Percentiles rank a stretch among this genome's conserved stretches.
These are phyloP conservation scores for Catalaphyllia jardinei DNA, from an alignment of 64 coral and sea anemone species.

Conservation along the genomic window DNA sequence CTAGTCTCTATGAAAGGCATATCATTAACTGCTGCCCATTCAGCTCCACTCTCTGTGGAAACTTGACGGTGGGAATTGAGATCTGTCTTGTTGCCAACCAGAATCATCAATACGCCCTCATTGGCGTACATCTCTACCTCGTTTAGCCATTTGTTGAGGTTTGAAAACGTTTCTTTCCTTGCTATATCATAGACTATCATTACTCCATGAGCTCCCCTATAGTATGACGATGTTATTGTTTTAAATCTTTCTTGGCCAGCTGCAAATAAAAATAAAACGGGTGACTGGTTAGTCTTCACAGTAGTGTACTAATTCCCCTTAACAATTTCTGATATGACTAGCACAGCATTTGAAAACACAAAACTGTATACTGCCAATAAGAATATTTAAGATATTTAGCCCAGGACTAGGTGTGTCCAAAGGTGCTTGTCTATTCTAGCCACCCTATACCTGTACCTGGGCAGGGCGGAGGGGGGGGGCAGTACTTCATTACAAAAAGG, in stretches of 20 bases:
- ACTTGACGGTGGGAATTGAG: slow-evolving; percentile 83
- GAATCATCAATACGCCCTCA: slow-evolving; percentile 82
- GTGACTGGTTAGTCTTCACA: not conserved
- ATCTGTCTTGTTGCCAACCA: slow-evolving; percentile 95
- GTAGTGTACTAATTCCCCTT: no score
- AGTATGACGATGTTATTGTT: slow-evolving; percentile 94
- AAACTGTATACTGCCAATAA: no score
- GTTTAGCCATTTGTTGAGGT: slow-evolving; percentile 93
- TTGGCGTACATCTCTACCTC: slow-evolving; percentile 91
- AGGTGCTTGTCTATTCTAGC: no score
- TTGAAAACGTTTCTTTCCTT: slow-evolving; percentile 86
- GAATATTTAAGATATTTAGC: no score
- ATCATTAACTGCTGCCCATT: slow-evolving; percentile 76
- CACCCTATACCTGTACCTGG: no score
- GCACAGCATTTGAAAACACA: no score
- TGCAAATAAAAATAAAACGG: slow-evolving; percentile 31
- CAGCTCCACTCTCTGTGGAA: slow-evolving; percentile 62
- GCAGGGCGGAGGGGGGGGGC: no score
- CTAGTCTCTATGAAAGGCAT: slow-evolving; percentile 97
- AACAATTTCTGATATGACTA: not conserved
- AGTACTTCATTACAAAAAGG: no score
- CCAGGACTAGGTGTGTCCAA: no score
- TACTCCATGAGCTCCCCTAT: slow-evolving; percentile 92
- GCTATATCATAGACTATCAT: slow-evolving; percentile 98
- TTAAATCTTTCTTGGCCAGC: slow-evolving; percentile 92